These are phyloP conservation scores for Elachura formosa DNA, from an alignment of 2,113 vertebrate genomes.

Conservation along the genomic window DNA sequence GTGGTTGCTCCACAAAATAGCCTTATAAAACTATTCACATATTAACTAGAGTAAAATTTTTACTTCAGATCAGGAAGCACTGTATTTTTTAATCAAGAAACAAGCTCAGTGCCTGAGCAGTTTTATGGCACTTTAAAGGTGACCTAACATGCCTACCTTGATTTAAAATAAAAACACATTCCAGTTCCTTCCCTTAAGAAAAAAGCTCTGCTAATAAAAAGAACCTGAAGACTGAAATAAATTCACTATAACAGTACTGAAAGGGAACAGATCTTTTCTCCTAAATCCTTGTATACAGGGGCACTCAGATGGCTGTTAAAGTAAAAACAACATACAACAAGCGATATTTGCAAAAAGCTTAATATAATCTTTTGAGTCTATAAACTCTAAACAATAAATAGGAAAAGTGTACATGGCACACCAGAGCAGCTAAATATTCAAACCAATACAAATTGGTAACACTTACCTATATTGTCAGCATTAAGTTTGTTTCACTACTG, in stretches of 20 bases:
- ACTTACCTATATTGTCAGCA: background rate
- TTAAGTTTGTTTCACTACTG: background rate
- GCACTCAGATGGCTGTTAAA: background rate
- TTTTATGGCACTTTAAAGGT: background rate
- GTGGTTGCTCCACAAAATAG: background rate
- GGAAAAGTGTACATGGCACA: slow-evolving; percentile 47
- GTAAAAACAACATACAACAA: background rate
- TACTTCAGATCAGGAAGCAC: background rate
- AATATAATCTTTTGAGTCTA: slow-evolving; percentile 47
- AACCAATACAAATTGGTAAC: slow-evolving; percentile 30
- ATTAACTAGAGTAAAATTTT: background rate
- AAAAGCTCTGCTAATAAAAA: background rate
- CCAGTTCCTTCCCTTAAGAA: background rate
- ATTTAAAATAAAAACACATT: background rate
- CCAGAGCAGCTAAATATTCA: slow-evolving; percentile 25
- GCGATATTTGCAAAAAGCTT: background rate
- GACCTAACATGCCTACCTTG: background rate
- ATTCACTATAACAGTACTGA: background rate
- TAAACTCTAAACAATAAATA: slow-evolving; percentile 59
- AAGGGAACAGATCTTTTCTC: background rate
- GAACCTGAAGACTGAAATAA: background rate
- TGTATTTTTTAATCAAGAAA: background rate
- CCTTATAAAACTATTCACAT: background rate
- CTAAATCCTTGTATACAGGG: background rate
- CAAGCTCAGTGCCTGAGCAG: background rate